These are phyloP conservation scores for Hyppa rectilinea DNA, from an alignment of 2,888 invertebrate genomes.

Conservation along the genomic window DNA sequence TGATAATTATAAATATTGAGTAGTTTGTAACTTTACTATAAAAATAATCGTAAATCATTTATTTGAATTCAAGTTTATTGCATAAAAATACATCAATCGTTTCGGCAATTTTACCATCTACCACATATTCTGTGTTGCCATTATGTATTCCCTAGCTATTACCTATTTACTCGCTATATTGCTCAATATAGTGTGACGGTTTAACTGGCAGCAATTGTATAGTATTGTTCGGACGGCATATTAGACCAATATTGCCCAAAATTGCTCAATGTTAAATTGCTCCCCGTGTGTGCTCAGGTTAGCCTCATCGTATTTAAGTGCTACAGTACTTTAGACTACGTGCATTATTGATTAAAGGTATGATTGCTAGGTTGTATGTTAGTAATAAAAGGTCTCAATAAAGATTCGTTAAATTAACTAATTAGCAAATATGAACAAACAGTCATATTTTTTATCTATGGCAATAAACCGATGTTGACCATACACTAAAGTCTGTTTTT, in stretches of 20 bases:
- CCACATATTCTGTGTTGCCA: not conserved
- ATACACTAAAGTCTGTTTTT: too few species aligned
- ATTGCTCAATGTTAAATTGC: not conserved
- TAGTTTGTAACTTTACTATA: too few species aligned
- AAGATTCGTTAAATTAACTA: too few species aligned
- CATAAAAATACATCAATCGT: not conserved
- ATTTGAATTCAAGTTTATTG: not conserved
- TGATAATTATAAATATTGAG: too few species aligned
- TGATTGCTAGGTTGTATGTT: slow-evolving; percentile 12
- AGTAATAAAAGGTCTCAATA: too few species aligned
- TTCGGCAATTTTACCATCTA: not conserved
- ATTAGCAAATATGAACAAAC: too few species aligned
- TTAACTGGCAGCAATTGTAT: not conserved
- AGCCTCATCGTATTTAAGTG: slow-evolving; percentile 39
- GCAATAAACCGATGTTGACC: too few species aligned
- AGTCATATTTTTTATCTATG: too few species aligned
- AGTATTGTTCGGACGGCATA: not conserved
- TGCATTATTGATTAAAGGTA: slow-evolving; percentile 40
- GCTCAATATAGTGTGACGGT: not conserved
- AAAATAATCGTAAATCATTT: too few species aligned
- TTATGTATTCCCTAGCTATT: not conserved
- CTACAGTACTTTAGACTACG: slow-evolving; percentile 22
- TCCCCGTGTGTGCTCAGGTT: slow-evolving; percentile 8
- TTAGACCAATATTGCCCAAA: not conserved
- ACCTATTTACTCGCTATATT: not conserved